Conservation (phyloP, 2,797 vertebrate species). For the Ceryle rudis region DNA sequence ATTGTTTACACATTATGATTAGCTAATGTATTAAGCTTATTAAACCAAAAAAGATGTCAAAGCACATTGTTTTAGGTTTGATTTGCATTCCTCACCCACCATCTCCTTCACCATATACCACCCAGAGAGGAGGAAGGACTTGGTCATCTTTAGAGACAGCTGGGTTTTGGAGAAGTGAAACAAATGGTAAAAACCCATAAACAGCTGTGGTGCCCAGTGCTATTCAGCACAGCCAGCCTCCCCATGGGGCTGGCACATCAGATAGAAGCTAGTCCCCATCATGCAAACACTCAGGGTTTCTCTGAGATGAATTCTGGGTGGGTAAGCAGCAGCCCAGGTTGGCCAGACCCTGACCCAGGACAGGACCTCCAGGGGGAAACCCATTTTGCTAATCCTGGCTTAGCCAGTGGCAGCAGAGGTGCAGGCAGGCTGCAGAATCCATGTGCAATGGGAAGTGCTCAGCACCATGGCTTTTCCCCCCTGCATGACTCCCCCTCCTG, state of each 20-base stretch:
- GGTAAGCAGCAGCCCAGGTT: background rate
- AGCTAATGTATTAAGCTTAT: background rate
- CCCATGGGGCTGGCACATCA: accelerated
- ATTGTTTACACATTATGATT: background rate
- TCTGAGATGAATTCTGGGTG: background rate
- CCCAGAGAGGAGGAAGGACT: background rate
- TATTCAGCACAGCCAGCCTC: background rate
- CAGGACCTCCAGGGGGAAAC: background rate
- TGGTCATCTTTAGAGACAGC: background rate
- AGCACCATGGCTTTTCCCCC: background rate
- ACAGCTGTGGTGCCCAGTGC: no score
- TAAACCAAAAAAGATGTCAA: background rate
- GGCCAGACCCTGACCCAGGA: background rate
- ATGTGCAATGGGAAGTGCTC: accelerated
- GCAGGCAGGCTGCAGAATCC: background rate
- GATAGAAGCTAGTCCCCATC: background rate
- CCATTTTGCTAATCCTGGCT: background rate
- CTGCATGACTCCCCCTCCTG: background rate
- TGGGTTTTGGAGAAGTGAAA: background rate
- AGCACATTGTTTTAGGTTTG: background rate
- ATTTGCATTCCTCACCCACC: background rate
- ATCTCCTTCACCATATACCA: background rate
- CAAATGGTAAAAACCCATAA: background rate
- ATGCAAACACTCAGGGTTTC: accelerated
- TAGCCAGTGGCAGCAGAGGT: accelerated